A percentile compares a stretch with the other conserved stretches of the same genome.
Evolutionary conservation across 2,797 vertebrate species (phyloP).

Genomic region (Setipinna tenuifilis): DNA sequence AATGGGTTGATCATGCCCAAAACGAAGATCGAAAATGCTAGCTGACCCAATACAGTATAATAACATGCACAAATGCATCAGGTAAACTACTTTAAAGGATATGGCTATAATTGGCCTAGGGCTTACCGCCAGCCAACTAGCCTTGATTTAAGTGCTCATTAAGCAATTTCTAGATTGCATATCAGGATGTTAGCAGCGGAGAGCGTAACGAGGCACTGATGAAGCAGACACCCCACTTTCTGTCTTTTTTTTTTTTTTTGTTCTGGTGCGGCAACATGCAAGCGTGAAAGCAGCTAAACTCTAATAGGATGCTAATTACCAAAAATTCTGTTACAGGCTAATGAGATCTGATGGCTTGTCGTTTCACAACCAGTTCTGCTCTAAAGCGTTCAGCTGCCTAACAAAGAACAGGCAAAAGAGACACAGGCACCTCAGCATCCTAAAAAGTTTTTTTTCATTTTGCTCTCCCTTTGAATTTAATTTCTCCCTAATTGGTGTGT

Average conservation of each 20-base stretch:
- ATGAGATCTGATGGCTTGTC: conserved; percentile 17
- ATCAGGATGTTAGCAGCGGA: neutral
- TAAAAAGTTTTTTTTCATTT: neutral
- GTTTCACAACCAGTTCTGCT: neutral
- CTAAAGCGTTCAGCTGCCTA: neutral
- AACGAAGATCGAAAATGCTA: too few species aligned
- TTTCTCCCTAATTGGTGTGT: neutral
- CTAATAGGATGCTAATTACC: conserved; percentile 9
- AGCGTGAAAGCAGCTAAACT: conserved; percentile 16
- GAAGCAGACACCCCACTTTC: neutral
- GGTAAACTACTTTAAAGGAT: neutral
- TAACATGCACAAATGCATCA: neutral
- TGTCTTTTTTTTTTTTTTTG: neutral
- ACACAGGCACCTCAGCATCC: neutral
- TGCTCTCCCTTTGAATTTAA: neutral
- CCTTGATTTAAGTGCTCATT: conserved; percentile 12
- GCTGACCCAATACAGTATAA: neutral
- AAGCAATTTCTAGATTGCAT: neutral
- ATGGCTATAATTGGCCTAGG: neutral
- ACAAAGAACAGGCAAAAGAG: neutral
- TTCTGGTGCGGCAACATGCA: conserved; percentile 8
- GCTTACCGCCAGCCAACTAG: neutral
- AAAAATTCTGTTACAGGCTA: conserved; percentile 10
- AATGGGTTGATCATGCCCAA: neutral
- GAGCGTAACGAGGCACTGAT: conserved; percentile 5